Percentiles rank a stretch among this genome's conserved stretches.
Conservation (phyloP, 2,113 vertebrate genomes). For the Arenaria interpres region DNA sequence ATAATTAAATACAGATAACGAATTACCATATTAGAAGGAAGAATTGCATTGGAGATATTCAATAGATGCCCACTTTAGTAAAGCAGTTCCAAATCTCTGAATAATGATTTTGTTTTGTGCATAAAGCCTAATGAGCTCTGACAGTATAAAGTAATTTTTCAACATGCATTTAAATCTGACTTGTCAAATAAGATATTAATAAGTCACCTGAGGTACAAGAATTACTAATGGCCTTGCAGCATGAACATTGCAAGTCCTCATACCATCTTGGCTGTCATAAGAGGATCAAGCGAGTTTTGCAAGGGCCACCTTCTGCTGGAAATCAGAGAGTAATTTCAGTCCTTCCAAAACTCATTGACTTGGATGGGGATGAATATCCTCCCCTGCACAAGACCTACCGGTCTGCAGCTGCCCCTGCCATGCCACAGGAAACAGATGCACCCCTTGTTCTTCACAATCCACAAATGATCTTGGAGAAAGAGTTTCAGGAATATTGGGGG, state of each 20-base stretch:
- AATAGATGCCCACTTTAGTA: constrained; percentile 66
- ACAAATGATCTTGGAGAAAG: neutral
- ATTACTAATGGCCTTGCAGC: neutral
- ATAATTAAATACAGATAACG: constrained; percentile 82
- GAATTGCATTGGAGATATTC: constrained; percentile 68
- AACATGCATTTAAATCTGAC: neutral
- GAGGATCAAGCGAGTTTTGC: neutral
- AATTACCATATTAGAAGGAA: constrained; percentile 77
- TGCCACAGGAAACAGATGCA: neutral
- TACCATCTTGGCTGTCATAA: neutral
- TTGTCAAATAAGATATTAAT: neutral
- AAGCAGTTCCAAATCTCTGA: constrained; percentile 67
- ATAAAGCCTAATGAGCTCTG: constrained; percentile 55
- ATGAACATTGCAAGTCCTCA: neutral
- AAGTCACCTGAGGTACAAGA: constrained; percentile 27
- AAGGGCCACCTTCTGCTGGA: neutral
- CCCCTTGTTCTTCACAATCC: neutral
- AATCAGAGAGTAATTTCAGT: neutral
- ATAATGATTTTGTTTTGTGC: constrained; percentile 67
- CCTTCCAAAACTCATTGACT: neutral
- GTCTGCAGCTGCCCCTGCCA: neutral
- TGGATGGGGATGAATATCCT: neutral
- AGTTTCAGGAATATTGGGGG: neutral
- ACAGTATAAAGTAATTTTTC: constrained; percentile 47
- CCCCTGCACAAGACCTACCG: neutral